phyloP scores from a whole-genome alignment of 1,140 invertebrate species.

The Euura lappo region DNA sequence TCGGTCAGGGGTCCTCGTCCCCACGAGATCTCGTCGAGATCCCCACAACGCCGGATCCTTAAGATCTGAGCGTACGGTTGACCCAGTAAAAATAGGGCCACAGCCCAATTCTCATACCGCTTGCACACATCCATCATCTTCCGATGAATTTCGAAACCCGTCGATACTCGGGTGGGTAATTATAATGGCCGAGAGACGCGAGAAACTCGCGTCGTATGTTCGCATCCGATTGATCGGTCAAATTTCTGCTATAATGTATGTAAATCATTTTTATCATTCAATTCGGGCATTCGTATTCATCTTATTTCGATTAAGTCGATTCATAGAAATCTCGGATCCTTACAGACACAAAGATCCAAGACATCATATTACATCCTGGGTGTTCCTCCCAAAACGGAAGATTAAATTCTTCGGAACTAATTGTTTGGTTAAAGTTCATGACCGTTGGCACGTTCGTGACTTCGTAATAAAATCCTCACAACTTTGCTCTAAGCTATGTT shows the following conservation, averaged over 20 bases:
- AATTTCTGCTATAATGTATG: too few species aligned
- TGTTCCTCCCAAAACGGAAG: neutral
- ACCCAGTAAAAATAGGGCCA: conserved; percentile 6
- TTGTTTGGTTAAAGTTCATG: neutral
- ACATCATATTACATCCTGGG: neutral
- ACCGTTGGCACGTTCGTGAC: neutral
- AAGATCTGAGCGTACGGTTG: neutral
- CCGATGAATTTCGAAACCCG: conserved; percentile 39
- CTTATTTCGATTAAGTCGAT: too few species aligned
- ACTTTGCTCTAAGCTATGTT: neutral
- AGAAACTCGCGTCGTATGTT: neutral
- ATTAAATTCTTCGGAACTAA: neutral
- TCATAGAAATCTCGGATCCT: too few species aligned
- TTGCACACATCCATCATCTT: conserved; percentile 40
- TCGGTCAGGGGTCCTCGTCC: conserved; percentile 4
- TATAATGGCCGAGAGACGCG: neutral
- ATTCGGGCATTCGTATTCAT: too few species aligned
- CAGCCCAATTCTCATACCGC: neutral
- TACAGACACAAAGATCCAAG: too few species aligned
- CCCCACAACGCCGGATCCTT: neutral
- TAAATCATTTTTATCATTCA: too few species aligned
- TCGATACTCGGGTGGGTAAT: neutral
- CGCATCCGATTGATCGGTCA: too few species aligned
- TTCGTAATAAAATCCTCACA: neutral
- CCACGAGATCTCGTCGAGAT: neutral